Evolutionary conservation across 2,113 vertebrate genomes (phyloP), one percentile per base, ranked within the genome.

Genomic region (Oryzias curvinotus): DNA sequence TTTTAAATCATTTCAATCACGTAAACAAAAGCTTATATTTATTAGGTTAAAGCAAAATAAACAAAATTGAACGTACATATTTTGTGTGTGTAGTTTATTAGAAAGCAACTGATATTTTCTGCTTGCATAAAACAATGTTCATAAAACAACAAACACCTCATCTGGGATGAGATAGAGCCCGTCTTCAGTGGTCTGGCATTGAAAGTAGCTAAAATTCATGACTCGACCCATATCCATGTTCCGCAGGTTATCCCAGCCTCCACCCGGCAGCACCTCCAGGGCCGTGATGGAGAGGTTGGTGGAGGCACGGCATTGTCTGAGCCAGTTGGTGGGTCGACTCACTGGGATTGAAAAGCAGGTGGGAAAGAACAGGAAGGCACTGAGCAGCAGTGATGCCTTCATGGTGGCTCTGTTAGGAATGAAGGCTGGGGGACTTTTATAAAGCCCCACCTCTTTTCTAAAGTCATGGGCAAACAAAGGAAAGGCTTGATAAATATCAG

Each of bases 161-260:
- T 97, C 93, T 0, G 96, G 96, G 65, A 97, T 92, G 71, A 96
- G 71, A 49, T 97, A 98, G 64, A 90, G 55, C 0, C 95, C 92
- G 0, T 98, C 96, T 44, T 96, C 95, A 0, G 93, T 95, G 80
- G 93, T 95, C 86, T 90, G 93, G 67, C 96, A 98, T 66, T 88
- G 85, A 0, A 63, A 88, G 76, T 95, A 98, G 62, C 84, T 92
- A 63, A 95, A 54, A 57, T 85, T 90, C 90, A 96, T 91, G 57
- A 98, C 96, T 57, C 91, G 90, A 2, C 94, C 94, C 92, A 93
- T 92, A 57, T 98, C 96, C 65, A 94, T 2, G 65, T 98, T 97
- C 1, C 94, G 87, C 36, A 98, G 92, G 46, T 98, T 98, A 71
- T 98, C 96, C 96, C 95, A 98, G 28, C 96, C 96, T 0, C 95